Evolutionary conservation across 1,140 invertebrate genomes (phyloP).

Genomic region (Bombus balteatus): DNA sequence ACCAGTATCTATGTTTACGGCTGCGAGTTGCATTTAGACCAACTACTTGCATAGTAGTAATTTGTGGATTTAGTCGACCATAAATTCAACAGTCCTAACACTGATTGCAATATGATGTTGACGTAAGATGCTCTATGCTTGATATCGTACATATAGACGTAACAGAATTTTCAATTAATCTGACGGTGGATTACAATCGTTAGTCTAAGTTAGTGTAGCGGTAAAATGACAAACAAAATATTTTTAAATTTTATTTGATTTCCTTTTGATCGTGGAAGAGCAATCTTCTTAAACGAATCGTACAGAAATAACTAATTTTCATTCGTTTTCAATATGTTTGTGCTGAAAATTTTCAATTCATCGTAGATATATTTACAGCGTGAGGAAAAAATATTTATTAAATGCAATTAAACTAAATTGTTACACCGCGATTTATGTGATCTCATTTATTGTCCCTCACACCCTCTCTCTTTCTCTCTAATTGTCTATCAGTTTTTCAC

Average conservation of each 20-base stretch:
- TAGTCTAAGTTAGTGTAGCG: not conserved
- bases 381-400: not conserved
- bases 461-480: too few species aligned
- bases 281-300: not conserved
- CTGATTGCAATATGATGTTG: slow-evolving; percentile 52
- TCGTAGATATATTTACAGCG: not conserved
- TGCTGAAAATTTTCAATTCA: too few species aligned
- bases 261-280: not conserved
- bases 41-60: slow-evolving; percentile 42
- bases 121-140: slow-evolving; percentile 29
- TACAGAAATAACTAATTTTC: not conserved
- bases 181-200: not conserved
- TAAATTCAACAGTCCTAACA: slow-evolving; percentile 47
- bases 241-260: not conserved
- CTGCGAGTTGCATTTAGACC: slow-evolving; percentile 21
- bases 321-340: too few species aligned
- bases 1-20: slow-evolving; percentile 33
- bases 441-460: too few species aligned
- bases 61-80: slow-evolving; percentile 48
- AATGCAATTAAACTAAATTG: too few species aligned
- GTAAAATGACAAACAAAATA: not conserved
- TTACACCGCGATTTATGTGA: too few species aligned
- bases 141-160: slow-evolving; percentile 11
- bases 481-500: too few species aligned
- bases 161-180: slow-evolving; percentile 28